These are phyloP conservation scores for Burhinus oedicnemus DNA, from an alignment of 2,113 vertebrate species.

Conservation along the genomic window DNA sequence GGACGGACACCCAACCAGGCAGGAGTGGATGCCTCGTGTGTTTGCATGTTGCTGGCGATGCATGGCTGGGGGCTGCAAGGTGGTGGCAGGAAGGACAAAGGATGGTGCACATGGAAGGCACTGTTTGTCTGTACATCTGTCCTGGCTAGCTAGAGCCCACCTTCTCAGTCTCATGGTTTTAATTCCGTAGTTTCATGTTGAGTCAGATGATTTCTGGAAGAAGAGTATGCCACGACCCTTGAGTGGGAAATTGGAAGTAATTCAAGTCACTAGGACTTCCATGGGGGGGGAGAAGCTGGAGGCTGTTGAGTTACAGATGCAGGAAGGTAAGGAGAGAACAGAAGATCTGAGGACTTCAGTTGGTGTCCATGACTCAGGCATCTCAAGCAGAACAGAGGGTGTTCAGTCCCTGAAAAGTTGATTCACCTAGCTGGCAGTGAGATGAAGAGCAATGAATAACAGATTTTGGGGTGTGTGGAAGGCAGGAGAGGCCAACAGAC, in stretches of 20 bases:
- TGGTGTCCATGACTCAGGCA: background rate
- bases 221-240: background rate
- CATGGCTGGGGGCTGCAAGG: background rate
- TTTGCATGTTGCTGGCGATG: background rate
- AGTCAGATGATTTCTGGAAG: slow-evolving; percentile 17
- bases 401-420: slow-evolving; percentile 34
- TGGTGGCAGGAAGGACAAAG: background rate
- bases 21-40: background rate
- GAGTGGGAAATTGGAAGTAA: slow-evolving; percentile 12
- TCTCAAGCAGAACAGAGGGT: background rate
- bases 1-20: background rate
- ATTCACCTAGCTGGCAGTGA: slow-evolving; percentile 13
- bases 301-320: background rate
- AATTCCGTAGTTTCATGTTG: background rate
- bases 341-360: background rate
- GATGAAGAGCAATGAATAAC: background rate
- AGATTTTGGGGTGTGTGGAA: background rate
- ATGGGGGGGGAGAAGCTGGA: background rate
- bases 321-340: slow-evolving; percentile 14
- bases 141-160: background rate
- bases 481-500: background rate
- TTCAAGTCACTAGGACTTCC: slow-evolving; percentile 22
- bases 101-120: rapidly evolving
- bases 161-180: background rate
- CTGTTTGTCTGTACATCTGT: background rate